A percentile compares a stretch with the other conserved stretches of the same genome.
Evolutionary conservation across 2,888 invertebrate species (phyloP).

Genomic region (Drosophila peninsularis): DNA sequence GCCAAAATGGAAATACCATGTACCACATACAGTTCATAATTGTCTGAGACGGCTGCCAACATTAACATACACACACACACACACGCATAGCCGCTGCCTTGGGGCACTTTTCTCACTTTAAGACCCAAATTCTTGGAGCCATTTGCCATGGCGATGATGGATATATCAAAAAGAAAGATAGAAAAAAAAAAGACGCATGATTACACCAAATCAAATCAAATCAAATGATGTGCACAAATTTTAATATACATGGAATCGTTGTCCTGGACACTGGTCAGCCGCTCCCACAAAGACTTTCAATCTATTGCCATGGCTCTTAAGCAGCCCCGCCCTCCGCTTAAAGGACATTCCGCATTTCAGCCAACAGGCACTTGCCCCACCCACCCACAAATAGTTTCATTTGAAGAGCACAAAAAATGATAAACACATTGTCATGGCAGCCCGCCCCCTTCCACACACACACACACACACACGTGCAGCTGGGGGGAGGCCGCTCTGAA

Average conservation of each 20-base stretch:
- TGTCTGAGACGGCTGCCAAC: conserved; percentile 29
- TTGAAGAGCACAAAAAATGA: conserved; percentile 10
- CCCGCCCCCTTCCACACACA: neutral
- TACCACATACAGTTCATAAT: conserved; percentile 69
- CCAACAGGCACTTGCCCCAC: neutral
- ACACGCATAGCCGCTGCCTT: conserved; percentile 12
- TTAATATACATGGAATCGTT: conserved; percentile 60
- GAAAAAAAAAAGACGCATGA: conserved; percentile 51
- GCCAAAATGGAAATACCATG: conserved; percentile 85
- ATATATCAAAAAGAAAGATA: neutral
- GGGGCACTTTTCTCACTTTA: conserved; percentile 40
- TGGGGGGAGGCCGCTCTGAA: neutral
- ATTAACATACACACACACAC: conserved; percentile 18
- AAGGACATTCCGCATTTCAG: conserved; percentile 32
- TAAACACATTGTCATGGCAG: conserved; percentile 59
- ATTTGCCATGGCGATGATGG: conserved; percentile 36
- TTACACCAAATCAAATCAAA: conserved; percentile 63
- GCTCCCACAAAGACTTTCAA: conserved; percentile 26
- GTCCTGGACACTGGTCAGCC: conserved; percentile 73
- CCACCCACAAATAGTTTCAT: conserved; percentile 43
- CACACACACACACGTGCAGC: neutral
- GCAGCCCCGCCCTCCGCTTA: conserved; percentile 29
- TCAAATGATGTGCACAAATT: conserved; percentile 74
- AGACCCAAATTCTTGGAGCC: conserved; percentile 4
- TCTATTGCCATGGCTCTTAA: conserved; percentile 68